Percentiles rank a stretch among this genome's conserved stretches.
phyloP scores from a whole-genome alignment of 2,113 vertebrate genomes.

The Syngnathus scovelli region DNA sequence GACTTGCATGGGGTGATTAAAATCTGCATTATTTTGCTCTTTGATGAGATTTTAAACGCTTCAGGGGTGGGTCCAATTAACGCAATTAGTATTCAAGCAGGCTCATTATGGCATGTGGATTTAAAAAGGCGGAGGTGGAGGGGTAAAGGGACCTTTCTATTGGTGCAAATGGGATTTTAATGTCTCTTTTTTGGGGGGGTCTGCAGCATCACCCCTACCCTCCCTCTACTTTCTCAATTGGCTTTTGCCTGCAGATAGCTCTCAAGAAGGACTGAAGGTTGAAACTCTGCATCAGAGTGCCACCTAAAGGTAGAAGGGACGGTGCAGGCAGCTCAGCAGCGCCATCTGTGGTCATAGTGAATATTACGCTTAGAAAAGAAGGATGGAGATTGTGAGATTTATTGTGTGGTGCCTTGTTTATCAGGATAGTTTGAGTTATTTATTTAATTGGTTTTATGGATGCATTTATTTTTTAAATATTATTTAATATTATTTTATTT shows the following conservation, averaged over 20 bases:
- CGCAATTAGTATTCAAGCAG: conserved; percentile 54
- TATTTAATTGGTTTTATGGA: neutral
- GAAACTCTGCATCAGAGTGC: conserved; percentile 74
- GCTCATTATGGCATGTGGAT: conserved; percentile 55
- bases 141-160: conserved; percentile 7
- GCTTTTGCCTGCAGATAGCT: conserved; percentile 3
- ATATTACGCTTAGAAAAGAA: too few relatives aligned
- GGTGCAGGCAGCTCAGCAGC: conserved; percentile 17
- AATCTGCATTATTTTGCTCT: conserved; percentile 41
- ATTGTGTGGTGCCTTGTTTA: neutral
- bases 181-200: neutral
- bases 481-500: neutral
- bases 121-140: conserved; percentile 23
- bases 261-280: conserved; percentile 24
- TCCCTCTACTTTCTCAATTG: neutral
- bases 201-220: conserved; percentile 29
- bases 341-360: neutral
- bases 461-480: neutral
- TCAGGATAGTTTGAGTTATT: neutral
- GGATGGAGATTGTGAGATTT: too few relatives aligned
- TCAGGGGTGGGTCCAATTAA: conserved; percentile 32
- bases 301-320: conserved; percentile 68
- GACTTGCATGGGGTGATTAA: conserved; percentile 44
- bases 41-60: conserved; percentile 56
- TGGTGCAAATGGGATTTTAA: neutral